Conservation (phyloP, 2,888 invertebrate species). For the Ectemnius lituratus region DNA sequence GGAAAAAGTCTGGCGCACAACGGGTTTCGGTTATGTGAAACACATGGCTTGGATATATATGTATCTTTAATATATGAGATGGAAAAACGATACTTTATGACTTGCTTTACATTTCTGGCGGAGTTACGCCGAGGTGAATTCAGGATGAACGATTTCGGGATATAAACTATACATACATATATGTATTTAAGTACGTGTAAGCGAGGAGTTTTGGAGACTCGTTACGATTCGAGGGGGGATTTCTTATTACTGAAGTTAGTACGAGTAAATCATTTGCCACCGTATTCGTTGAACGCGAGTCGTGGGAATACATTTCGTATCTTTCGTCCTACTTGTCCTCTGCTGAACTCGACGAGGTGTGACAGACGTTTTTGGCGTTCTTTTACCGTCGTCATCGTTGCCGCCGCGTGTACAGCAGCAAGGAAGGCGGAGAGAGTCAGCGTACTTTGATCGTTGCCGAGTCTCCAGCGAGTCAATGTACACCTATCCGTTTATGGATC, state of each 20-base stretch:
- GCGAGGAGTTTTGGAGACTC: not conserved
- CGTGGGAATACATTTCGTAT: not conserved
- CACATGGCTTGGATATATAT: too few relatives aligned
- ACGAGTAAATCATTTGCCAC: not conserved
- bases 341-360: not conserved
- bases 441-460: not conserved
- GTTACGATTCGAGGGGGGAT: not conserved
- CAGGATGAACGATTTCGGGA: too few relatives aligned
- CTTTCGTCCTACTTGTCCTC: not conserved
- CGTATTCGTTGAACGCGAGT: not conserved
- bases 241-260: not conserved
- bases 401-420: not conserved
- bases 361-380: not conserved
- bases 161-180: not conserved
- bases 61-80: not conserved
- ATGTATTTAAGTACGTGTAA: not conserved
- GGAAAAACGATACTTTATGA: not conserved
- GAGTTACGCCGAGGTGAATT: not conserved
- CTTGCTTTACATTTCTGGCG: not conserved
- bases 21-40: too few relatives aligned
- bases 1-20: too few relatives aligned
- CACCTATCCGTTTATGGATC: conserved; percentile 3
- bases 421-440: too few relatives aligned
- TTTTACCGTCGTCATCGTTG: not conserved
- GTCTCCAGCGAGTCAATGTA: not conserved